Base-by-base conservation (phyloP, 2,888 invertebrate genomes). In the Calameuta pallipes region DNA sequence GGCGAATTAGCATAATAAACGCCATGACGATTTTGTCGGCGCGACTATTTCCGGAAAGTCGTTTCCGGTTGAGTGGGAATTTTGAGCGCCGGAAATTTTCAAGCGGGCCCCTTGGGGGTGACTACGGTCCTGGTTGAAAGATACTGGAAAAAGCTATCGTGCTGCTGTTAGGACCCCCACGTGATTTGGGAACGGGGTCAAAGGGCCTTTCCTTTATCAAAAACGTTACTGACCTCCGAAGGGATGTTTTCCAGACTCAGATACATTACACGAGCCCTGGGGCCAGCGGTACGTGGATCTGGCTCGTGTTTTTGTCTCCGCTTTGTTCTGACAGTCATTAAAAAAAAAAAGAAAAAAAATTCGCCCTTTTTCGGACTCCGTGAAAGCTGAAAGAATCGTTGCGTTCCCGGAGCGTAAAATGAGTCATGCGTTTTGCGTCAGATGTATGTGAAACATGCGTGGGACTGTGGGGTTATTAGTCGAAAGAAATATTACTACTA, bases 311-410 rank as follows among this genome's bases (percentile, higher is more conserved):
- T 56, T 56, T 56, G 56, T 56, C 23, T 56, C 6, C 23, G 1
- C 82, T 87, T 85, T 84, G 85, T 82, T 84, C 80, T 79, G 79
- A 74, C 73, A 75, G 78, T 82, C 82, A 81, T 85, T 84, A 85
- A 85, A 84, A 83, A 81, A 80, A 79, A 83, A 85, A 85, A 84
- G 83, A 85, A 85, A 83, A 83, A 81, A 80, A 79, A 82, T 79
- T 76, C 78, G 69, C 73, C 78, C 69, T 77, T 71, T 79, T 78
- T 77, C 76, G 36, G 36, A 71, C 36, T 76, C 76, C 74, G 80
- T 41, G 37, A 75, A 77, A 80, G 75, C 56, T 36, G 75, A 56
- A 56, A 56, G 56, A 56, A 56, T 56, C 56, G 23, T 1, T 23
- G 9, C 56, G 56, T 56, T 23, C 56, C 23, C 56, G 23, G 56